A percentile compares a stretch with the other conserved stretches of the same genome.
Conservation (phyloP, 2,797 vertebrate genomes). For the Sternarchorhynchus goeldii region DNA sequence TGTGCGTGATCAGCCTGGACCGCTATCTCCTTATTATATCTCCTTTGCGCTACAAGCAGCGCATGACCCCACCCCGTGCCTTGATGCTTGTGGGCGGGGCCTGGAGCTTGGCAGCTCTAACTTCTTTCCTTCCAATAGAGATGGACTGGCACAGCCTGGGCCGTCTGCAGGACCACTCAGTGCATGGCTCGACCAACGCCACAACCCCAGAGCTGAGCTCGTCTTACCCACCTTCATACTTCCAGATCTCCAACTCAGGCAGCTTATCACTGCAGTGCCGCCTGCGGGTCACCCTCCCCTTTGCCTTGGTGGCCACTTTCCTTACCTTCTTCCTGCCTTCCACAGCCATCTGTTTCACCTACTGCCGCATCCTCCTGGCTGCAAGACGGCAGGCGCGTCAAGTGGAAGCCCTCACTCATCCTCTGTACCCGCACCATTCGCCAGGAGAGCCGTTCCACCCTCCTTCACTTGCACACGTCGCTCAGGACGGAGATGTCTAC, state of each 20-base stretch:
- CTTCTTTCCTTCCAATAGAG: constrained; percentile 93
- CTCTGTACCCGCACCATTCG: constrained; percentile 74
- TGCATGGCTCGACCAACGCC: constrained; percentile 43
- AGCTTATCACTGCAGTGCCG: constrained; percentile 83
- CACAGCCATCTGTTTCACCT: constrained; percentile 95
- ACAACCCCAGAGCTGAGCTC: constrained; percentile 58
- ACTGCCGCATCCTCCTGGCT: constrained; percentile 90
- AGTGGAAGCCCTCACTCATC: constrained; percentile 85
- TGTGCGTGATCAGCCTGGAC: constrained; percentile 96
- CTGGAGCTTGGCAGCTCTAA: constrained; percentile 87
- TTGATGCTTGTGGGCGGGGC: constrained; percentile 85
- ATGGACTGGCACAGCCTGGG: constrained; percentile 94
- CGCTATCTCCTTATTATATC: constrained; percentile 96
- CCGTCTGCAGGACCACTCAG: constrained; percentile 52
- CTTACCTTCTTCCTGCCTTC: constrained; percentile 96
- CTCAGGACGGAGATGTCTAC: constrained; percentile 70
- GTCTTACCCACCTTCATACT: constrained; percentile 70
- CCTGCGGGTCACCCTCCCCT: constrained; percentile 89
- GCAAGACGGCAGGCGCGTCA: constrained; percentile 89
- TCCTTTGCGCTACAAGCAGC: constrained; percentile 92
- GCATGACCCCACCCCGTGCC: constrained; percentile 88
- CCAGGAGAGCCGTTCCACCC: constrained; percentile 72
- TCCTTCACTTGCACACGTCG: constrained; percentile 66
- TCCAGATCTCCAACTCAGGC: constrained; percentile 60
- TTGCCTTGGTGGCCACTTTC: constrained; percentile 89